A percentile compares a stretch with the other conserved stretches of the same genome.
Conservation (phyloP, 1,140 invertebrate species). For the Drosophila santomea region DNA sequence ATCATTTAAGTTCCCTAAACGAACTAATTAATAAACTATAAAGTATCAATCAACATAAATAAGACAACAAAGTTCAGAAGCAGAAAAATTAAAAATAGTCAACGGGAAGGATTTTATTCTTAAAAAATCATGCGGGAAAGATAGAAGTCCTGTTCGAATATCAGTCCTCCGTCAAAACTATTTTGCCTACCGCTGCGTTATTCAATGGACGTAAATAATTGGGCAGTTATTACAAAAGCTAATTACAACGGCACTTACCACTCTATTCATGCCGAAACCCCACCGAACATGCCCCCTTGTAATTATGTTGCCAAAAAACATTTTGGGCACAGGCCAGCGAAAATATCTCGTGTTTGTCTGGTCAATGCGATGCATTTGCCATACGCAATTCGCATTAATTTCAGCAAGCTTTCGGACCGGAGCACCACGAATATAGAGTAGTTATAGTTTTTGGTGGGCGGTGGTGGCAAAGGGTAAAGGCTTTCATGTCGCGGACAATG, state of each 20-base stretch:
- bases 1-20: too few relatives aligned
- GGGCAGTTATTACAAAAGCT: constrained; percentile 60
- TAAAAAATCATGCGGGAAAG: constrained; percentile 38
- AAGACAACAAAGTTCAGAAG: too few relatives aligned
- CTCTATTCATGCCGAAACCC: constrained; percentile 14
- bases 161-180: neutral
- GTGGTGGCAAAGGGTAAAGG: neutral
- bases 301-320: constrained; percentile 51
- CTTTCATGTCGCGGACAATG: constrained; percentile 32
- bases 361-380: constrained; percentile 54
- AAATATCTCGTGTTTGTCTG: constrained; percentile 46
- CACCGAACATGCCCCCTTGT: constrained; percentile 8
- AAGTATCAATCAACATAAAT: too few relatives aligned
- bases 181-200: constrained; percentile 1
- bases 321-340: constrained; percentile 22
- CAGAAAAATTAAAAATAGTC: neutral
- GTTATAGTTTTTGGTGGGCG: constrained; percentile 12
- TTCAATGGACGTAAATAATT: constrained; percentile 63
- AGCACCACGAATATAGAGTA: constrained; percentile 24
- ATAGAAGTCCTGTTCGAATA: neutral
- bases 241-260: constrained; percentile 53
- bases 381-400: constrained; percentile 61
- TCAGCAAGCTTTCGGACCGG: constrained; percentile 24
- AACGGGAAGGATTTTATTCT: too few relatives aligned
- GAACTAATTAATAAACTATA: too few relatives aligned